phyloP scores from a whole-genome alignment of 92 coral and sea anemone species.

The Zoanthus sociatus region DNA sequence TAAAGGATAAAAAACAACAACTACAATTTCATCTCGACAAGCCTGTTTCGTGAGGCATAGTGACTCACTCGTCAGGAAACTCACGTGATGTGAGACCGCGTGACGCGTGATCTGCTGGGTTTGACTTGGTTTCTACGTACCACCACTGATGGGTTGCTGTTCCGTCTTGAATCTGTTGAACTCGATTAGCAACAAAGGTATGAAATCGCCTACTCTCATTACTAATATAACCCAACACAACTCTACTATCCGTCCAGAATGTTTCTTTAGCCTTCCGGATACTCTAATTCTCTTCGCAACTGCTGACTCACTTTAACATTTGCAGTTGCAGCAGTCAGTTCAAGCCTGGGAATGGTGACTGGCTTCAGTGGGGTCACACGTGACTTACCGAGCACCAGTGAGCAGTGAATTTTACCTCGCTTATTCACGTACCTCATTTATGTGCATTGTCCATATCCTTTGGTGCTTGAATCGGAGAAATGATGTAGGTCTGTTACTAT shows the following conservation, averaged over 20 bases:
- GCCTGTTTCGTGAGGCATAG: too few relatives aligned
- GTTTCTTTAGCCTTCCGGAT: background rate
- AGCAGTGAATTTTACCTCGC: background rate
- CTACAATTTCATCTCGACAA: too few relatives aligned
- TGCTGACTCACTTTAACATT: constrained; percentile 26
- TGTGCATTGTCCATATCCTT: background rate
- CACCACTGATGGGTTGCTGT: too few relatives aligned
- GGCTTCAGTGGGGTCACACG: background rate
- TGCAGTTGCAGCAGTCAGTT: constrained; percentile 1
- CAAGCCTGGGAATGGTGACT: background rate
- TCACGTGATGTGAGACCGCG: too few relatives aligned
- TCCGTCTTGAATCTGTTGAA: too few relatives aligned
- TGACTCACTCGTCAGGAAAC: background rate
- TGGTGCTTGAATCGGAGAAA: background rate
- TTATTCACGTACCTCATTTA: background rate
- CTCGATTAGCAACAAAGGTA: too few relatives aligned
- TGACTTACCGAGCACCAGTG: background rate
- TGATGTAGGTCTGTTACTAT: background rate
- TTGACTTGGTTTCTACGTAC: too few relatives aligned
- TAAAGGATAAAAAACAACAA: too few relatives aligned
- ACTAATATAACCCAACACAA: background rate
- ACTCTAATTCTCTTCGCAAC: constrained; percentile 15
- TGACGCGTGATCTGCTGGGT: too few relatives aligned
- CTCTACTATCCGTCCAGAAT: constrained; percentile 41
- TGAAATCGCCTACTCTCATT: too few relatives aligned